Evolutionary conservation across 64 coral and sea anemone species (phyloP).

Genomic region (Actinia equina): DNA sequence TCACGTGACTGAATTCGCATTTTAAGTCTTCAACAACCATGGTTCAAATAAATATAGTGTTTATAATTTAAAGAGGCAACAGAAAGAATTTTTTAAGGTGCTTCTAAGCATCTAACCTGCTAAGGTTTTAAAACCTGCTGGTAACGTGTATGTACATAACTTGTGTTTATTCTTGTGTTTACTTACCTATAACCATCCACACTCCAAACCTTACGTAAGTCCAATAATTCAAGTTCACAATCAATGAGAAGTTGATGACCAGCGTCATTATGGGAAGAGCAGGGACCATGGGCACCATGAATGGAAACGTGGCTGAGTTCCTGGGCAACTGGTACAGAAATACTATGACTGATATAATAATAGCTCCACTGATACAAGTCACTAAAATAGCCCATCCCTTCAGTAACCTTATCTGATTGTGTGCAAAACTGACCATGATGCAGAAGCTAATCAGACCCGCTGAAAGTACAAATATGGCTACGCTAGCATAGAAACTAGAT

Average conservation of each 20-base stretch:
- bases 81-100: too few species aligned
- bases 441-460: slow-evolving; percentile 21
- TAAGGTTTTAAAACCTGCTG: too few species aligned
- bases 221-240: slow-evolving; percentile 57
- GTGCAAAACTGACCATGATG: slow-evolving; percentile 37
- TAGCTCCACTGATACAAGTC: slow-evolving; percentile 19
- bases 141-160: too few species aligned
- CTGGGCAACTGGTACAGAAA: slow-evolving; percentile 34
- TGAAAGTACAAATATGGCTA: slow-evolving; percentile 21
- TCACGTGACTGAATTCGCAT: too few species aligned
- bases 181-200: slow-evolving; percentile 57
- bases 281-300: slow-evolving; percentile 49
- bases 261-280: slow-evolving; percentile 20
- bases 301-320: slow-evolving; percentile 57
- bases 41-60: too few species aligned
- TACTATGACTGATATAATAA: slow-evolving; percentile 22
- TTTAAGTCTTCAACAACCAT: too few species aligned
- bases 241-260: slow-evolving; percentile 37
- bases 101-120: too few species aligned
- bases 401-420: background rate
- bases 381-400: slow-evolving; percentile 47
- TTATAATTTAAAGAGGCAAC: too few species aligned
- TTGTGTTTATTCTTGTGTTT: too few species aligned
- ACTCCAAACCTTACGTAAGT: slow-evolving; percentile 53
- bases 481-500: slow-evolving; percentile 46